Base-by-base conservation (phyloP, 2,797 vertebrate genomes). In the Spinus pinus region DNA sequence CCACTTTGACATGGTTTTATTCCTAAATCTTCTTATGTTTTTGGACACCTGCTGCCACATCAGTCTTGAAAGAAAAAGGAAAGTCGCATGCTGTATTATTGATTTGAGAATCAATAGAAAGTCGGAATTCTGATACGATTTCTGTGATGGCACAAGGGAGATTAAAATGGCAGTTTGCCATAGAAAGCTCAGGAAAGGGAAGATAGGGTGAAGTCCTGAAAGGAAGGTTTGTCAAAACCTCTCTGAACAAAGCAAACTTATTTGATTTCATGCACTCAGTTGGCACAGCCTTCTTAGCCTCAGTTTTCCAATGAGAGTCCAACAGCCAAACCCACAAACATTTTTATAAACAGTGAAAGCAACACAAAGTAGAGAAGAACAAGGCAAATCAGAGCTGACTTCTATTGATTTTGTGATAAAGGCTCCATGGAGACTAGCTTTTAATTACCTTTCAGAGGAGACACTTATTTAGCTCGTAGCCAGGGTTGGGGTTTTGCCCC, bases 381-480 rank as follows among this genome's bases (percentile, higher is more conserved):
- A 56, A 75, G 71, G 82, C 39, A 94, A 85, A 95, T 90, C 80
- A 80, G 74, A 91, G 35, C 77, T 60, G 92, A 84, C 77, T 93
- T 46, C 47, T 95, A 94, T 88, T 96, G 95, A 96, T 95, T 95
- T 95, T 90, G 58, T 93, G 92, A 96, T 97, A 94, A 90, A 93
- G 57, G 41, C 72, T 93, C 92, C 92, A 91, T 84, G 82, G 91
- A 95, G 64, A 91, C 85, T 60, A 90, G 77, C 60, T 94, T 82
- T 84, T 95, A 91, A 95, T 96, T 93, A 81, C 61, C 79, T 95
- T 93, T 56, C 58, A 86, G 60, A 86, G 70, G 77, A 95, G 57
- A 75, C 49, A 35, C 46, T 88, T 89, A 41, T 79, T 95, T 84
- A 95, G 73, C 33, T 86, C 7, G 5, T 65, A 96, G 58, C 7